phyloP scores from a whole-genome alignment of 2,888 invertebrate genomes.

The Pinctada fucata region DNA sequence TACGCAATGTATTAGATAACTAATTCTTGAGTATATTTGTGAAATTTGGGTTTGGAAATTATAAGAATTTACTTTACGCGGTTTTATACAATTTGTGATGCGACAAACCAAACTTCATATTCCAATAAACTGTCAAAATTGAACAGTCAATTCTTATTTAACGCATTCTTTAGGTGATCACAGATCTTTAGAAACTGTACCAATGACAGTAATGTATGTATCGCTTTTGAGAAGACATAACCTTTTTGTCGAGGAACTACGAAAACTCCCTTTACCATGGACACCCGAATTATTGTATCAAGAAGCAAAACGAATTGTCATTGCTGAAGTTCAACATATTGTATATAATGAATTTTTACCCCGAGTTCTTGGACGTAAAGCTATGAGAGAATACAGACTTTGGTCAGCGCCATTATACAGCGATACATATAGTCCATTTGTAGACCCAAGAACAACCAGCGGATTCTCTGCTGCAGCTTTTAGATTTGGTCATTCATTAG shows the following conservation, averaged over 20 bases:
- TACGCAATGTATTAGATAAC: no score
- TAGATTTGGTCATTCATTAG: slow-evolving; percentile 47
- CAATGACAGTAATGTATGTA: slow-evolving; percentile 9
- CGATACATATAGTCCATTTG: slow-evolving; percentile 36
- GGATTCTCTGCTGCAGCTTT: slow-evolving; percentile 71
- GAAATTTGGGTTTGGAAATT: no score
- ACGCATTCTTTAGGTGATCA: slow-evolving; percentile 2
- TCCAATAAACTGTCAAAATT: no score
- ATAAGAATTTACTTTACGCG: no score
- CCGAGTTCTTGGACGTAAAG: slow-evolving; percentile 91
- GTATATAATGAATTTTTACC: slow-evolving; percentile 82
- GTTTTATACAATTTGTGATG: no score
- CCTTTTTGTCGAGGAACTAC: neutral
- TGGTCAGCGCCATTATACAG: slow-evolving; percentile 82
- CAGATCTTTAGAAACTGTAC: slow-evolving; percentile 1
- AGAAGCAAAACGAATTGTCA: slow-evolving; percentile 82
- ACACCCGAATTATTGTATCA: slow-evolving; percentile 52
- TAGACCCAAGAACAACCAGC: slow-evolving; percentile 64
- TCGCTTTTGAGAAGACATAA: slow-evolving; percentile 18
- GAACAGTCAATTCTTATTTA: no score
- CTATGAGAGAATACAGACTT: slow-evolving; percentile 92
- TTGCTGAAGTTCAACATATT: slow-evolving; percentile 82
- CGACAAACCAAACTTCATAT: no score
- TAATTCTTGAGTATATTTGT: no score
- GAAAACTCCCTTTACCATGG: no score